Percentiles rank a stretch among this genome's conserved stretches.
phyloP scores from a whole-genome alignment of 2,113 vertebrate species.

The Paratilapia polleni region DNA sequence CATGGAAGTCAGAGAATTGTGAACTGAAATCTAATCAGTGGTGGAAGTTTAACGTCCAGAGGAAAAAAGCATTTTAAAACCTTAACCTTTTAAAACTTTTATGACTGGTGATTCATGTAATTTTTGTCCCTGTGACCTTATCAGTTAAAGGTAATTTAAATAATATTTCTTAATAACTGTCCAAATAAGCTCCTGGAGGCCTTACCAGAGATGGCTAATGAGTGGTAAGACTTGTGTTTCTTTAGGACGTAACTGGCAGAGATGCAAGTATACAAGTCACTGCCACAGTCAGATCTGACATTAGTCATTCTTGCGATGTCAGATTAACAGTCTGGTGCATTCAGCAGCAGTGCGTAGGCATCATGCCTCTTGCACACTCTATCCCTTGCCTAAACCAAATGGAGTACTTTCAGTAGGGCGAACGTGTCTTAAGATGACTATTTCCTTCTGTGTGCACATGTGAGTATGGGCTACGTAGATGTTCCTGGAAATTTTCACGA shows the following conservation, averaged over 20 bases:
- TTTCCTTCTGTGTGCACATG: not conserved
- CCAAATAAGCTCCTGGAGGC: not conserved
- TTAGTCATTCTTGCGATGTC: too few species aligned
- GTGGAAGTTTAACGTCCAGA: not conserved
- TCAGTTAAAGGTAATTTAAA: not conserved
- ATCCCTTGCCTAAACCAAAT: not conserved
- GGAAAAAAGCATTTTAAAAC: too few species aligned
- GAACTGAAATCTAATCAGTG: not conserved
- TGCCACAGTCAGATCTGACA: not conserved
- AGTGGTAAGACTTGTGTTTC: not conserved
- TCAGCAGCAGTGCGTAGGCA: too few species aligned
- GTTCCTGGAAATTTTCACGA: not conserved
- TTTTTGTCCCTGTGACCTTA: not conserved
- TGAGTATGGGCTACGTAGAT: not conserved
- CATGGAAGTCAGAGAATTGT: fast-evolving
- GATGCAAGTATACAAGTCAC: not conserved
- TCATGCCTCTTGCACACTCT: not conserved
- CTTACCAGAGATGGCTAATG: not conserved
- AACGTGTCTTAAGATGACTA: too few species aligned
- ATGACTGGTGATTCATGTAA: not conserved
- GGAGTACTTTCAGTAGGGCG: not conserved
- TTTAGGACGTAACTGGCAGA: not conserved
- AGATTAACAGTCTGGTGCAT: not conserved
- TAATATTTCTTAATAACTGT: fast-evolving
- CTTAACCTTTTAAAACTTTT: fast-evolving